A percentile compares a stretch with the other conserved stretches of the same genome.
Evolutionary conservation across 2,888 invertebrate species (phyloP).

Genomic region (Anoplius nigerrimus): DNA sequence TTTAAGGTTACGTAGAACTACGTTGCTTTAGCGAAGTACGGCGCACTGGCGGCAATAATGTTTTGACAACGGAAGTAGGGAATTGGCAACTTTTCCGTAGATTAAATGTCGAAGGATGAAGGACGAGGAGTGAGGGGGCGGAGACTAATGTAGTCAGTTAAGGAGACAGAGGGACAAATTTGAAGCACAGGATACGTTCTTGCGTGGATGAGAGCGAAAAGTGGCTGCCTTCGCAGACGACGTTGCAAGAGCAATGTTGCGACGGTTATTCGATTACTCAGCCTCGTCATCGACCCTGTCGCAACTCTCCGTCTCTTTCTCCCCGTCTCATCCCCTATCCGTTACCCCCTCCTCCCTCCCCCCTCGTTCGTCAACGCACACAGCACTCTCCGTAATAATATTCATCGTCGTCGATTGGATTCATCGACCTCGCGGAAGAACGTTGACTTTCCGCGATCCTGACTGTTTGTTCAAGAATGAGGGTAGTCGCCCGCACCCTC

Average conservation of each 20-base stretch:
- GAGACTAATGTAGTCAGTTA: constrained; percentile 39
- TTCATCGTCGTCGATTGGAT: constrained; percentile 10
- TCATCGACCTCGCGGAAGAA: constrained; percentile 16
- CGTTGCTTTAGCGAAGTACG: no score
- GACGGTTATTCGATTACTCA: constrained; percentile 61
- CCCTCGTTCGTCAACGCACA: background rate
- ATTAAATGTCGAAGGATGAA: constrained; percentile 26
- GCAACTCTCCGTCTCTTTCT: background rate
- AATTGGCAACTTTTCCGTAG: constrained; percentile 21
- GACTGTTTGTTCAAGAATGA: no score
- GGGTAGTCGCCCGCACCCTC: no score
- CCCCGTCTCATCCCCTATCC: no score
- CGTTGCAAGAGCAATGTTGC: constrained; percentile 14
- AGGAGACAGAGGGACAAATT: constrained; percentile 38
- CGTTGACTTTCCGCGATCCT: constrained; percentile 2
- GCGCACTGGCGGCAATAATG: constrained; percentile 1
- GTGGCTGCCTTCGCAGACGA: no score
- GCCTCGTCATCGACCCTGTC: constrained; percentile 54
- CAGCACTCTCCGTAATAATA: constrained; percentile 6
- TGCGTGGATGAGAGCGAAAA: background rate
- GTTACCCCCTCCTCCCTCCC: background rate
- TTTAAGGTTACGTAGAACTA: no score
- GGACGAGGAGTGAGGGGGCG: constrained; percentile 24
- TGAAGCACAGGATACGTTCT: constrained; percentile 10
- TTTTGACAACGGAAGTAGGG: background rate